A percentile compares a stretch with the other conserved stretches of the same genome.
phyloP scores from a whole-genome alignment of 2,113 vertebrate species.

The Hypomesus transpacificus region DNA sequence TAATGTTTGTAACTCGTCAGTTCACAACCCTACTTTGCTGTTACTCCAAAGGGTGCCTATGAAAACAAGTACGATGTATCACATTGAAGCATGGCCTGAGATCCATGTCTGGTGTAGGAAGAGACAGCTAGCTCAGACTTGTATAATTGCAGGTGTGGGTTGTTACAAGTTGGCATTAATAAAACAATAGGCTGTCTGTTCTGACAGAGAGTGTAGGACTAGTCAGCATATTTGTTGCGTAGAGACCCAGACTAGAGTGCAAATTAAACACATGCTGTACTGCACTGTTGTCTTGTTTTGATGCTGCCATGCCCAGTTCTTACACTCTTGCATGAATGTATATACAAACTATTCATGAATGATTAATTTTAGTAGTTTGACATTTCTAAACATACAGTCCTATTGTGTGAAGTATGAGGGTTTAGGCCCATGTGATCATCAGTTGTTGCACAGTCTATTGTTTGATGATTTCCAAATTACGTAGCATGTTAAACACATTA shows the following conservation, averaged over 20 bases:
- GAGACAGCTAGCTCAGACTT: constrained; percentile 31
- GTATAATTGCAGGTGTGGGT: constrained; percentile 44
- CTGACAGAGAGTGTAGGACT: constrained; percentile 24
- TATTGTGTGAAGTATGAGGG: too few species aligned
- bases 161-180: constrained; percentile 37
- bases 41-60: not conserved
- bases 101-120: constrained; percentile 29
- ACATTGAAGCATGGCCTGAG: not conserved
- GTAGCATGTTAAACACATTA: too few species aligned
- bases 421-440: too few species aligned
- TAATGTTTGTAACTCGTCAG: too few species aligned
- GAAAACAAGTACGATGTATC: constrained; percentile 5
- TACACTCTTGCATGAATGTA: not conserved
- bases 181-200: constrained; percentile 55
- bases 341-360: not conserved
- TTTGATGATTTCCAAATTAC: not conserved
- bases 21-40: too few species aligned
- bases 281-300: not conserved
- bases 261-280: constrained; percentile 23
- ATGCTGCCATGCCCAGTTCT: not conserved
- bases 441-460: not conserved
- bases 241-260: constrained; percentile 5
- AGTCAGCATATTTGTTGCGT: constrained; percentile 22
- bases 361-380: not conserved
- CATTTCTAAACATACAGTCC: too few species aligned